These are phyloP conservation scores for Aphelenchoides avenae DNA, from an alignment of 1,140 invertebrate species.

Conservation along the genomic window DNA sequence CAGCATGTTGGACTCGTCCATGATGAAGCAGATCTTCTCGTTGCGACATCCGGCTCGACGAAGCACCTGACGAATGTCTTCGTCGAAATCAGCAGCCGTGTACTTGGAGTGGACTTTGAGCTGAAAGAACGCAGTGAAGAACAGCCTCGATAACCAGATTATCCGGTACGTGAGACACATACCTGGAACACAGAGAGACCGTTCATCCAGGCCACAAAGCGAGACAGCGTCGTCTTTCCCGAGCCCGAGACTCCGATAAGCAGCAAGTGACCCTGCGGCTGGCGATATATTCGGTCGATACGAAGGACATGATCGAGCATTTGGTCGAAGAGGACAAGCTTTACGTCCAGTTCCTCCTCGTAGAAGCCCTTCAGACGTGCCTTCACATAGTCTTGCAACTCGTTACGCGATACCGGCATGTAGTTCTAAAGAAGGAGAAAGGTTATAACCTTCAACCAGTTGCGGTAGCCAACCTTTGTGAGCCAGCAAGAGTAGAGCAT, in stretches of 20 bases:
- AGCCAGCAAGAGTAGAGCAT: slow-evolving; percentile 98
- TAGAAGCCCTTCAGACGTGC: slow-evolving; percentile 98
- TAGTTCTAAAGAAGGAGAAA: slow-evolving; percentile 69
- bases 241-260: slow-evolving; percentile 95
- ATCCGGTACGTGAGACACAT: slow-evolving; percentile 66
- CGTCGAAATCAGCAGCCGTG: slow-evolving; percentile 95
- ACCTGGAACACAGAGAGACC: slow-evolving; percentile 96
- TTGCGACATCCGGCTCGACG: slow-evolving; percentile 90
- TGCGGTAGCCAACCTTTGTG: slow-evolving; percentile 67
- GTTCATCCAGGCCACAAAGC: slow-evolving; percentile 99
- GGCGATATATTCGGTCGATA: slow-evolving; percentile 96
- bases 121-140: too few species aligned
- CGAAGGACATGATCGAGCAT: slow-evolving; percentile 94
- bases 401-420: slow-evolving; percentile 87
- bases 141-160: not conserved
- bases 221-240: slow-evolving; percentile 94
- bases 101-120: slow-evolving; percentile 94
- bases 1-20: slow-evolving; percentile 97
- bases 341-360: slow-evolving; percentile 97
- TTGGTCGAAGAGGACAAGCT: slow-evolving; percentile 94
- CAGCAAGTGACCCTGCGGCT: slow-evolving; percentile 88
- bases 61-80: slow-evolving; percentile 88
- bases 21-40: slow-evolving; percentile 97
- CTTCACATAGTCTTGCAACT: slow-evolving; percentile 89
- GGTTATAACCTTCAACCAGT: not conserved